Base-by-base conservation (phyloP, 2,113 vertebrate species). In the Paramormyrops kingsleyae region DNA sequence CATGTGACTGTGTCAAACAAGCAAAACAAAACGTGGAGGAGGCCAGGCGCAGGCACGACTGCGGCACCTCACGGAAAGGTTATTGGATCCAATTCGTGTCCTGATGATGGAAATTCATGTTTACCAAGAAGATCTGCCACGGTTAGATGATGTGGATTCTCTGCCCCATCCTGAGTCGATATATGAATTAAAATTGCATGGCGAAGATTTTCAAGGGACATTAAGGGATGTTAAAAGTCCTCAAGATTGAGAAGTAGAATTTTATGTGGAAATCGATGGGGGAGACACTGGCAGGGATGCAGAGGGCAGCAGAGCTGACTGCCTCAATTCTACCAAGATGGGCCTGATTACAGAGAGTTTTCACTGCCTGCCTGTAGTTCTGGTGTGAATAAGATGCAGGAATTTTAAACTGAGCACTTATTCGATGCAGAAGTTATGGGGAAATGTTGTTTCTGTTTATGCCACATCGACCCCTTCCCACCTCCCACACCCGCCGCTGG, bases 101-200 rank as follows among this genome's bases (percentile, higher is more conserved):
- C 56, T 92, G 92, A 94, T 95, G 93, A 93, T 92, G 17, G 74
- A 80, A 80, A 80, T 92, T 93, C 90, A 88, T 80, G 1, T 89
- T 86, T 90, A 90, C 94, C 92, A 92, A 87, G 91, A 91, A 91
- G 93, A 91, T 93, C 91, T 50, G 13, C n/a, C 91, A 92, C 91
- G 92, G 94, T 94, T 90, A 93, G 92, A 95, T 93, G 93, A 95
- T 94, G 93, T 93, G 94, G 94, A 95, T 95, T 92, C 91, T 92
- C 92, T 92, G 91, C 80, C 91, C 90, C 92, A 91, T 93, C 91
- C 92, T 49, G 91, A 94, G 92, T 90, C 89, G 91, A 92, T 93
- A 92, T 94, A 92, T 94, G 93, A 95, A 94, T 95, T 94, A 92
- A 93, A 94, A 94, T 94, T 92, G 91, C 88, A 90, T 92, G 47